Conservation (phyloP, 1,140 invertebrate species). For the Trinorchestia longiramus region DNA sequence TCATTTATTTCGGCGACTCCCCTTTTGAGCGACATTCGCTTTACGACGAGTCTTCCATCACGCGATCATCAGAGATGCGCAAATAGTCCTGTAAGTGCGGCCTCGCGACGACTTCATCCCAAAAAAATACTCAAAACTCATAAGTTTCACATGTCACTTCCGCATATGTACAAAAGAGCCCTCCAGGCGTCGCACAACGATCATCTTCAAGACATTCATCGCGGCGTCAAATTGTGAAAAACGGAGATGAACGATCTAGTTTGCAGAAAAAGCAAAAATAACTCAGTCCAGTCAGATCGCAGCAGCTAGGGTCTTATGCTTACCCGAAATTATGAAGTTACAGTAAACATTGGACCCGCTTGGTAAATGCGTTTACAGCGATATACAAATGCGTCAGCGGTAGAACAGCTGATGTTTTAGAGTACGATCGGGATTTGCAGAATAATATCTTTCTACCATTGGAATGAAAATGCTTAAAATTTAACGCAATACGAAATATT, state of each 20-base stretch:
- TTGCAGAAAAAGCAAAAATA: neutral
- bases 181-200: neutral
- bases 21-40: slow-evolving; percentile 52
- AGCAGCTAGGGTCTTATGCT: neutral
- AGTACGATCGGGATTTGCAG: neutral
- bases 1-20: slow-evolving; percentile 41
- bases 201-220: neutral
- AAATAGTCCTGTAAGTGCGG: slow-evolving; percentile 31
- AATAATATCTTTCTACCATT: neutral
- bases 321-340: neutral
- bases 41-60: slow-evolving; percentile 43
- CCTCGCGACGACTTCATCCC: neutral
- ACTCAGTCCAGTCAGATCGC: no score
- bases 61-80: slow-evolving; percentile 47
- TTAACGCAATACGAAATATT: neutral
- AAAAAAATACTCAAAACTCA: neutral
- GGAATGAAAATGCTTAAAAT: neutral
- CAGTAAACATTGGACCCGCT: neutral
- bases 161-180: neutral
- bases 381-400: neutral
- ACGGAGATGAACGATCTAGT: neutral
- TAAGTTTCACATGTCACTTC: neutral
- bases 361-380: neutral
- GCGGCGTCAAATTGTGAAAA: neutral
- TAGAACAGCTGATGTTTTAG: neutral